A percentile compares a stretch with the other conserved stretches of the same genome.
These are phyloP conservation scores for Tachina grossa DNA, from an alignment of 2,888 invertebrate species.

Conservation along the genomic window DNA sequence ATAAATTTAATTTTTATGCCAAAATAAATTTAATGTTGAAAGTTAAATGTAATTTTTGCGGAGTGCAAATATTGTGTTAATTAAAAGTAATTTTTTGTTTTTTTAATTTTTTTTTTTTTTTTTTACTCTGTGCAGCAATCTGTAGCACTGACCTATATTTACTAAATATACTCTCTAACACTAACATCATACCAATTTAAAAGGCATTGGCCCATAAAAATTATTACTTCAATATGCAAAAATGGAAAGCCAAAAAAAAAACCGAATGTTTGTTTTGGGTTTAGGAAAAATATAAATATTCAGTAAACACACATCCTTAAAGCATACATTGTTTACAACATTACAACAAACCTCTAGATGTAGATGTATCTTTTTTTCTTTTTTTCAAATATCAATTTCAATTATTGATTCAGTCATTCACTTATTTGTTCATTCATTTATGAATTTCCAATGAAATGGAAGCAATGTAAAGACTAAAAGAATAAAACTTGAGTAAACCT, in stretches of 20 bases:
- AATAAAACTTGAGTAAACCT: background rate
- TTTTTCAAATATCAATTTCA: slow-evolving; percentile 47
- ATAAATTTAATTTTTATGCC: too few species aligned
- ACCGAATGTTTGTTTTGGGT: slow-evolving; percentile 3
- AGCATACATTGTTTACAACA: background rate
- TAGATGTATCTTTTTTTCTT: too few species aligned
- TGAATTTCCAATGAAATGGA: background rate
- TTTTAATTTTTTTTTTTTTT: too few species aligned
- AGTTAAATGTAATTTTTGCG: too few species aligned
- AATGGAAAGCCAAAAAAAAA: background rate
- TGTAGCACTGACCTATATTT: too few species aligned
- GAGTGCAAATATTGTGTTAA: too few species aligned
- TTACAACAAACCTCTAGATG: background rate
- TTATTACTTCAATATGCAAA: background rate
- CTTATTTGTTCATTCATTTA: slow-evolving; percentile 20
- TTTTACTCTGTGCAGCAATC: too few species aligned
- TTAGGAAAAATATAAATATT: slow-evolving; percentile 15
- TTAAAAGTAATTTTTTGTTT: too few species aligned
- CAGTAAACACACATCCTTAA: background rate
- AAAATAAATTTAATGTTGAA: too few species aligned
- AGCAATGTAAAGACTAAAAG: too few species aligned
- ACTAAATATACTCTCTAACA: too few species aligned
- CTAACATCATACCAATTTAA: background rate
- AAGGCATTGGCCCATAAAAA: background rate
- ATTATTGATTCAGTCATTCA: slow-evolving; percentile 54